A percentile compares a stretch with the other conserved stretches of the same genome.
These are phyloP conservation scores for Xestia xanthographa DNA, from an alignment of 2,888 invertebrate genomes.

Conservation along the genomic window DNA sequence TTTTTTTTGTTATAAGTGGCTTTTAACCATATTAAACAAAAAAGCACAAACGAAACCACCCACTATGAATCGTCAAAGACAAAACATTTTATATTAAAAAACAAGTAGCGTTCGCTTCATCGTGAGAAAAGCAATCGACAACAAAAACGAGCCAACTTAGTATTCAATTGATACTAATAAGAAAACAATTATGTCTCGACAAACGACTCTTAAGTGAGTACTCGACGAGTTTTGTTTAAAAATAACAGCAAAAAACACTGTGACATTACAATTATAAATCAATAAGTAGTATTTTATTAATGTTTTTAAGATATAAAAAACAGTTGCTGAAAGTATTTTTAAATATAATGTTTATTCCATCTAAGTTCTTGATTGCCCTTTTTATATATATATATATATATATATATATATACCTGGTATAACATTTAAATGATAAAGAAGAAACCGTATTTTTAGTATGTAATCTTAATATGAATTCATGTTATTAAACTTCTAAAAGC, in stretches of 20 bases:
- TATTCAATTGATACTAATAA: slow-evolving; percentile 66
- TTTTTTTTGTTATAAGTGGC: background rate
- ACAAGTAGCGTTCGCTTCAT: slow-evolving; percentile 37
- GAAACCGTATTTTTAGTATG: background rate
- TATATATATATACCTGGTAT: background rate
- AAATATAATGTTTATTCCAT: background rate
- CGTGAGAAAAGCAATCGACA: slow-evolving; percentile 55
- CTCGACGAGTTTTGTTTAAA: slow-evolving; percentile 50
- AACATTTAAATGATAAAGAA: background rate
- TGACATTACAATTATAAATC: slow-evolving; percentile 36
- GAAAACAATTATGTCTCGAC: slow-evolving; percentile 64
- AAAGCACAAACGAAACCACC: background rate
- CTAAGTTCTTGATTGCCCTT: background rate
- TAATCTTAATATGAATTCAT: background rate
- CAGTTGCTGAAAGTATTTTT: background rate
- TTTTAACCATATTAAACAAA: background rate
- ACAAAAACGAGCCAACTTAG: slow-evolving; percentile 53
- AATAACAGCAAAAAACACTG: slow-evolving; percentile 31
- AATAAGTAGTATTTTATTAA: slow-evolving; percentile 8
- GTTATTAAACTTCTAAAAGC: background rate
- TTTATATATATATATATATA: background rate
- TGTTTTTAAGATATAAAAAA: slow-evolving; percentile 2
- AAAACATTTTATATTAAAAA: slow-evolving; percentile 42
- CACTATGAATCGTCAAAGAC: background rate
- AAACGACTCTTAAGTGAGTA: slow-evolving; percentile 54